Evolutionary conservation across 2,888 invertebrate genomes (phyloP).

Genomic region (Polymixis lichenea): DNA sequence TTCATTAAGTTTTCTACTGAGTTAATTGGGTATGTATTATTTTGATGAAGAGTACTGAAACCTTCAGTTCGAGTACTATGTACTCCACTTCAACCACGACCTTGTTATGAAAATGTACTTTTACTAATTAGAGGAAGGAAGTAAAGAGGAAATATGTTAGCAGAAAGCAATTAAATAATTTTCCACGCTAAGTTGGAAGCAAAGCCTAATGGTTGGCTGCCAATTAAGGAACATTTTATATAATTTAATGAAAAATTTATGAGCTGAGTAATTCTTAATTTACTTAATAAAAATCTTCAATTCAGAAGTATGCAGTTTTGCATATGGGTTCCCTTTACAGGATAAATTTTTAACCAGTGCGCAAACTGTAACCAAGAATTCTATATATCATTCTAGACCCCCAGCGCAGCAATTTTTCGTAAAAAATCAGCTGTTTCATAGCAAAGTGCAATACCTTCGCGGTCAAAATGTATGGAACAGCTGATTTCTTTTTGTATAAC

Average conservation of each 20-base stretch:
- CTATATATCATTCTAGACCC: too few relatives aligned
- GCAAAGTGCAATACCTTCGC: too few relatives aligned
- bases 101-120: conserved; percentile 44
- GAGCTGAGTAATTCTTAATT: not conserved
- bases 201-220: not conserved
- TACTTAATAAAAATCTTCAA: too few relatives aligned
- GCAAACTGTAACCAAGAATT: too few relatives aligned
- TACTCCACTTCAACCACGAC: conserved; percentile 2
- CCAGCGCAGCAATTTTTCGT: too few relatives aligned
- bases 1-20: conserved; percentile 34
- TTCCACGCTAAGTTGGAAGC: conserved; percentile 6
- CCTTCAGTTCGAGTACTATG: conserved; percentile 14
- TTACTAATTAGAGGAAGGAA: conserved; percentile 49
- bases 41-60: conserved; percentile 9
- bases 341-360: too few relatives aligned
- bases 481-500: too few relatives aligned
- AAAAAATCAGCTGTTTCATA: too few relatives aligned
- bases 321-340: too few relatives aligned
- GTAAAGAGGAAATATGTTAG: conserved; percentile 15
- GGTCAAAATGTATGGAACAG: too few relatives aligned
- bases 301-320: too few relatives aligned
- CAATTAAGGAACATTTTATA: not conserved
- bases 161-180: conserved; percentile 37
- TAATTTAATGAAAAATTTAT: not conserved
- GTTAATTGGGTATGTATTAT: conserved; percentile 56